Conservation (phyloP, 1,140 invertebrate species). For the Procambarus clarkii region DNA sequence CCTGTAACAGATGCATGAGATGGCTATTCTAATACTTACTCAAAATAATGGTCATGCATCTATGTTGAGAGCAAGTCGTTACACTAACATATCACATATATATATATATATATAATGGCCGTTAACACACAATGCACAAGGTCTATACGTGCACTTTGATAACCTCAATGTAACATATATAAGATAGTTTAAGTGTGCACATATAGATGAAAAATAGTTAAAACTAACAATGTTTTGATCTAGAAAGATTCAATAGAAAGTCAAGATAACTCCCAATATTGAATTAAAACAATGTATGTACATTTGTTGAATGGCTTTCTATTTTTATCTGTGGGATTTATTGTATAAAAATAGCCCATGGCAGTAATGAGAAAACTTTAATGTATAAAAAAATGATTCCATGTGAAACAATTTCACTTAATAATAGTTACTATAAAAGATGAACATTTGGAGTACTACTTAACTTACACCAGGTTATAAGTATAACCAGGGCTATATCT, state of each 20-base stretch:
- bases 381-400: background rate
- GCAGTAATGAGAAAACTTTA: background rate
- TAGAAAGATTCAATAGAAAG: background rate
- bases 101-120: background rate
- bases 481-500: background rate
- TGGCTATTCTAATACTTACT: background rate
- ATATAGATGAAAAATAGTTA: background rate
- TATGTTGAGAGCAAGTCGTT: background rate
- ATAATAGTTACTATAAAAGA: background rate
- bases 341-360: background rate
- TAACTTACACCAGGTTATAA: background rate
- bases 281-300: background rate
- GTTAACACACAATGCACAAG: background rate
- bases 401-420: background rate
- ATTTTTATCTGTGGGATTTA: background rate
- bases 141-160: background rate
- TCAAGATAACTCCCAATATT: background rate
- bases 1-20: background rate
- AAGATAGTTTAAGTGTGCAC: background rate
- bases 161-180: background rate
- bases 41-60: background rate
- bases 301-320: background rate
- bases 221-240: background rate
- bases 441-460: background rate
- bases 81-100: background rate